Evolutionary conservation across 2,888 invertebrate species (phyloP).

Genomic region (Hydriomena furcata): DNA sequence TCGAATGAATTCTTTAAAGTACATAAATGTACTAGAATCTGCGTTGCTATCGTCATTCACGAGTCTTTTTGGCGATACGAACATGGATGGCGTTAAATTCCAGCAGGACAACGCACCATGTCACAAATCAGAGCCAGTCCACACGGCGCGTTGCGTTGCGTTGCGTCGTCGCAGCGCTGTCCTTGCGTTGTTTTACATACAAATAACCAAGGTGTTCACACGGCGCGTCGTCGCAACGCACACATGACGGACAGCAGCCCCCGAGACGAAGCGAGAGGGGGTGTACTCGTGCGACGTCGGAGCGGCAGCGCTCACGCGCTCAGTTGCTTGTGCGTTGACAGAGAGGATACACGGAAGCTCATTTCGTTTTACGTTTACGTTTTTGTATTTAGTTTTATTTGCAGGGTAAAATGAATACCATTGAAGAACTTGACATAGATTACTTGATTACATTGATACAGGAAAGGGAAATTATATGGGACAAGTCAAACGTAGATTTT

Average conservation of each 20-base stretch:
- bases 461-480: conserved; percentile 27
- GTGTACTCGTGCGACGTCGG: conserved; percentile 23
- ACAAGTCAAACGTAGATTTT: conserved; percentile 24
- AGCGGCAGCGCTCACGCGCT: conserved; percentile 18
- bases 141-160: too few relatives aligned
- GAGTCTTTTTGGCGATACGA: too few relatives aligned
- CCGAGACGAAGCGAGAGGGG: conserved; percentile 28
- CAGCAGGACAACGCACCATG: too few relatives aligned
- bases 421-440: conserved; percentile 24
- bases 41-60: too few relatives aligned
- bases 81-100: too few relatives aligned
- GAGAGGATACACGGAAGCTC: conserved; percentile 24
- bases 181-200: conserved; percentile 20
- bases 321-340: conserved; percentile 29
- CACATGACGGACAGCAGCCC: conserved; percentile 23
- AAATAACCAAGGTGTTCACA: conserved; percentile 23
- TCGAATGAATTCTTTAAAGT: too few relatives aligned
- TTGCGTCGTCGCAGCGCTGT: conserved; percentile 8
- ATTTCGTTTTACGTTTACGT: conserved; percentile 16
- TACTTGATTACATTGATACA: conserved; percentile 26
- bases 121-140: too few relatives aligned
- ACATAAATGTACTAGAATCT: too few relatives aligned
- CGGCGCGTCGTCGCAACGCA: conserved; percentile 26
- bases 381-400: conserved; percentile 18
- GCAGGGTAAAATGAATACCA: conserved; percentile 23